A percentile compares a stretch with the other conserved stretches of the same genome.
Conservation (phyloP, 23 tunicate species). For the Phallusia fumigata region DNA sequence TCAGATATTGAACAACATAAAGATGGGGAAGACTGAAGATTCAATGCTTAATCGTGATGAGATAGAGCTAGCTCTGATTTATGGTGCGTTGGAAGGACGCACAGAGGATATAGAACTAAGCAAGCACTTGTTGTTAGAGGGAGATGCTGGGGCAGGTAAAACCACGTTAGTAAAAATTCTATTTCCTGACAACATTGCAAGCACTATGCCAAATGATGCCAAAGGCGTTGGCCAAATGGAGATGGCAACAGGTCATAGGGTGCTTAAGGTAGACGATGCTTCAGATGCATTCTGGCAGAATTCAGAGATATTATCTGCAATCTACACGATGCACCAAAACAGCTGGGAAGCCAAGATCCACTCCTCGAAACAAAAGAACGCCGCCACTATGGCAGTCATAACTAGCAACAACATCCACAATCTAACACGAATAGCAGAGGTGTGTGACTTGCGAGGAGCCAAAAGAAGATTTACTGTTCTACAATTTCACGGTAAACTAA, state of each 20-base stretch:
- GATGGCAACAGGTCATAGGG: slow-evolving; percentile 19
- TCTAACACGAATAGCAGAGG: slow-evolving; percentile 8
- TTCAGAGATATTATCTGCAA: neutral
- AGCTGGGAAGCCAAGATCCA: slow-evolving; percentile 12
- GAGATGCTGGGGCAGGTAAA: slow-evolving; percentile 15
- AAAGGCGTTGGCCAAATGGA: slow-evolving; percentile 20
- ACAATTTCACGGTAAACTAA: slow-evolving; percentile 3
- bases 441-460: slow-evolving; percentile 4
- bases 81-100: slow-evolving; percentile 1
- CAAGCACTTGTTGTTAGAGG: slow-evolving; percentile 4
- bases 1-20: neutral
- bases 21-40: neutral
- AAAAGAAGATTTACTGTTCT: slow-evolving; percentile 5
- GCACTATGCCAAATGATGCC: slow-evolving; percentile 16
- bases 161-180: neutral
- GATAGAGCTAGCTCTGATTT: slow-evolving; percentile 2
- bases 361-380: neutral
- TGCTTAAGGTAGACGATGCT: slow-evolving; percentile 4
- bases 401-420: slow-evolving; percentile 7
- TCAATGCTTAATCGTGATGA: neutral
- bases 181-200: neutral
- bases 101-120: slow-evolving; percentile 9
- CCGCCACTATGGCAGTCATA: slow-evolving; percentile 12
- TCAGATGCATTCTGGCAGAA: slow-evolving; percentile 16
- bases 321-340: slow-evolving; percentile 2